Evolutionary conservation across 2,113 vertebrate species (phyloP).

Genomic region (Tragelaphus strepsiceros): DNA sequence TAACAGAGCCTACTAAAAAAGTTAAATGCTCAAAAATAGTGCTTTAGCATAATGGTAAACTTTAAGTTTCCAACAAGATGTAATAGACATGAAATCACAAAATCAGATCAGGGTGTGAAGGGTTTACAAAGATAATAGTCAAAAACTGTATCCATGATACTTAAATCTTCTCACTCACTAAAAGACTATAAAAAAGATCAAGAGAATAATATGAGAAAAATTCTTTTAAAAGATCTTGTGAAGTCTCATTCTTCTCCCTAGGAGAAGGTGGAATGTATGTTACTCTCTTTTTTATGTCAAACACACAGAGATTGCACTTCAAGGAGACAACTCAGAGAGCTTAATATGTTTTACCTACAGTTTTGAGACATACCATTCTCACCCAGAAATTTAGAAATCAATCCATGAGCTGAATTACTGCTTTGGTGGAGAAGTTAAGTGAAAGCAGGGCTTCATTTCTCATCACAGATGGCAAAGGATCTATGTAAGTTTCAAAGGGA

Average conservation of each 20-base stretch:
- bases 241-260: background rate
- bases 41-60: background rate
- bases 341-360: background rate
- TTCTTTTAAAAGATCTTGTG: background rate
- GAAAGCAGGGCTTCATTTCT: background rate
- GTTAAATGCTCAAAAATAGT: background rate
- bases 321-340: background rate
- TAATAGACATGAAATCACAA: background rate
- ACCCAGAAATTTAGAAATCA: background rate
- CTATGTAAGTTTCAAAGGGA: background rate
- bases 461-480: background rate
- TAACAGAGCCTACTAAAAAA: background rate
- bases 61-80: background rate
- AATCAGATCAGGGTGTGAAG: background rate
- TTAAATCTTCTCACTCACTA: background rate
- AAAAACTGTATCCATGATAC: background rate
- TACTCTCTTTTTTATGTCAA: background rate
- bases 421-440: background rate
- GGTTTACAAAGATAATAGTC: background rate
- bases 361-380: background rate
- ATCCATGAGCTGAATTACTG: background rate
- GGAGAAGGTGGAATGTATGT: background rate
- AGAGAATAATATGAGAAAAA: background rate
- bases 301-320: background rate
- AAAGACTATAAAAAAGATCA: background rate